Evolutionary conservation across 2,888 invertebrate genomes (phyloP).

Genomic region (Dendrolimus pini): DNA sequence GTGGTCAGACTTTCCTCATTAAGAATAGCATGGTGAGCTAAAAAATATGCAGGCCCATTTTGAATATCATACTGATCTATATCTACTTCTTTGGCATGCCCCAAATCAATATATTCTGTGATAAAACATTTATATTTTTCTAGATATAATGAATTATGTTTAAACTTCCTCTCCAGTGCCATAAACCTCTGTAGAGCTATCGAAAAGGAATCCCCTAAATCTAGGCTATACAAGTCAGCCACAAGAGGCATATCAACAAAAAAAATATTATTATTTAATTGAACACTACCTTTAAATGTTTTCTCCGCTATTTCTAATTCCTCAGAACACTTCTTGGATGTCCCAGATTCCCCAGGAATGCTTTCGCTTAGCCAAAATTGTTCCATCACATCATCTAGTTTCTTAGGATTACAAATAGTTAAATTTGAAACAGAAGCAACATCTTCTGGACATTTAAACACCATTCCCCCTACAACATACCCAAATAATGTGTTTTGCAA

Average conservation of each 20-base stretch:
- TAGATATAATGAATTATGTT: slow-evolving; percentile 1
- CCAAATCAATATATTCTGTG: slow-evolving; percentile 7
- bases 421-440: neutral
- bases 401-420: neutral
- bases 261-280: slow-evolving; percentile 3
- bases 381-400: slow-evolving; percentile 8
- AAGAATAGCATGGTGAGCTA: slow-evolving; percentile 13
- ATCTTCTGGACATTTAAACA: slow-evolving; percentile 1
- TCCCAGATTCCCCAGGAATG: neutral
- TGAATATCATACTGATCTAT: slow-evolving; percentile 7
- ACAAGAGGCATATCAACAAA: slow-evolving; percentile 7
- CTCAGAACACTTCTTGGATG: neutral
- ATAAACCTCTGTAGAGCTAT: slow-evolving; percentile 8
- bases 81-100: slow-evolving; percentile 8
- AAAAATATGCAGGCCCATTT: slow-evolving; percentile 12
- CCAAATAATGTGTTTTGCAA: slow-evolving; percentile 5
- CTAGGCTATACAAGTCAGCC: slow-evolving; percentile 1
- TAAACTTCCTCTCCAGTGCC: slow-evolving; percentile 7
- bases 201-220: slow-evolving; percentile 8
- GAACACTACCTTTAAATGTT: slow-evolving; percentile 3
- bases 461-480: slow-evolving; percentile 3
- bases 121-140: slow-evolving; percentile 8
- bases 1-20: slow-evolving; percentile 10
- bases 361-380: neutral
- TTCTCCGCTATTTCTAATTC: neutral